phyloP scores from a whole-genome alignment of 2,888 invertebrate genomes.

The Xanthia togata region DNA sequence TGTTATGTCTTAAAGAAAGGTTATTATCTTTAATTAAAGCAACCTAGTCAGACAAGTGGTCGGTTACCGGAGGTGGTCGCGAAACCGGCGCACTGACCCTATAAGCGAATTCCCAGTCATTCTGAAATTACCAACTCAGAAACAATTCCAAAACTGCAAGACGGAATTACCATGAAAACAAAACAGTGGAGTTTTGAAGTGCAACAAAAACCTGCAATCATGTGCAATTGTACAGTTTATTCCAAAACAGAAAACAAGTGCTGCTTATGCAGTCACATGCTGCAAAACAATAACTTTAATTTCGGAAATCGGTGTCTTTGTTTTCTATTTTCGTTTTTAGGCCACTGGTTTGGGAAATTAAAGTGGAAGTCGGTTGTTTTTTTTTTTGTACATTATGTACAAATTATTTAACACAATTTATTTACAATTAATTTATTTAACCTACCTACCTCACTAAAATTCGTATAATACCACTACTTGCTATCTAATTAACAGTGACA shows the following conservation, averaged over 20 bases:
- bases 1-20: no score
- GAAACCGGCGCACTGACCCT: no score
- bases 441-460: no score
- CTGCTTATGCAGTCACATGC: no score
- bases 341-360: not conserved
- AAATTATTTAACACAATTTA: no score
- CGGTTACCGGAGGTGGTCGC: no score
- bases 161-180: slow-evolving; percentile 4
- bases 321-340: not conserved
- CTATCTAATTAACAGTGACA: no score
- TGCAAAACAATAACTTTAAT: not conserved
- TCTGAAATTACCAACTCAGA: not conserved
- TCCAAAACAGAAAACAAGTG: slow-evolving; percentile 20
- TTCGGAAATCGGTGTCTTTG: not conserved
- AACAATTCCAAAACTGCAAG: not conserved
- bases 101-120: not conserved
- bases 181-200: slow-evolving; percentile 1
- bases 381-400: no score
- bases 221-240: slow-evolving; percentile 30
- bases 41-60: no score
- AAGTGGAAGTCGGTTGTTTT: not conserved
- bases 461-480: no score
- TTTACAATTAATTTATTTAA: no score
- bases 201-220: not conserved
- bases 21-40: no score